Base-by-base conservation (phyloP, 1,140 invertebrate species). In the Apis cerana region DNA sequence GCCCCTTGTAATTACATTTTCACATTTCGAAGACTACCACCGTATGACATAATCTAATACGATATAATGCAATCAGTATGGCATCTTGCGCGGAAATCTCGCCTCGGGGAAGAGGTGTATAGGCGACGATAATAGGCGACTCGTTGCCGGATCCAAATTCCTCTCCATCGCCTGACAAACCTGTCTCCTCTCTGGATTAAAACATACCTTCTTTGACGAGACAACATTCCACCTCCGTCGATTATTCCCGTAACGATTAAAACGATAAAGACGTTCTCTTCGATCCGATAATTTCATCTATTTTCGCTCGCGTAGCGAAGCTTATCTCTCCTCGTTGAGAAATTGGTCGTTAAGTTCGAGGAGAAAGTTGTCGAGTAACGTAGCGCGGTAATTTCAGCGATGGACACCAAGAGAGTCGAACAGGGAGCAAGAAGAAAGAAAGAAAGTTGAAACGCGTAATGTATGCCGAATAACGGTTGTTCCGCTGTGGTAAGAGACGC, bases 1-100 rank as follows among this genome's bases (percentile, higher is more conserved):
- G 65, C 75, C 64, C 65, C 72, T 58, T 72, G 84, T 86, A 86
- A 87, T 87, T 87, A 75, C 84, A 65, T 59, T 67, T 85, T 75
- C 71, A 58, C 83, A 52, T 76, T 85, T 68, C 75, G 74, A 59
- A 81, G 69, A 83, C 75, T 78, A 48, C 67, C 61, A 43, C 33
- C 54, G 33, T 71, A 56, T 50, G 50, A 48, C 56, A 54, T 75
- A 75, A 86, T 83, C 70, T 74, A 79, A 82, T 67, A 71, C 54
- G 33, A 61, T 58, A 61, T 77, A 71, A 78, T 69, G 62, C 62
- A 59, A 83, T 82, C 75, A 68, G 48, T 50, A n/a, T n/a, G 43
- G 75, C 64, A 65, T 58, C 79, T 65, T 61, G 70, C 27, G n/a
- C 52, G 80, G 19, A 70, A 69, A 70, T 77, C 56, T 70, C 69